Percentiles rank a stretch among this genome's conserved stretches.
Conservation (phyloP, 1,140 invertebrate species). For the Drosophila subpulchrella region DNA sequence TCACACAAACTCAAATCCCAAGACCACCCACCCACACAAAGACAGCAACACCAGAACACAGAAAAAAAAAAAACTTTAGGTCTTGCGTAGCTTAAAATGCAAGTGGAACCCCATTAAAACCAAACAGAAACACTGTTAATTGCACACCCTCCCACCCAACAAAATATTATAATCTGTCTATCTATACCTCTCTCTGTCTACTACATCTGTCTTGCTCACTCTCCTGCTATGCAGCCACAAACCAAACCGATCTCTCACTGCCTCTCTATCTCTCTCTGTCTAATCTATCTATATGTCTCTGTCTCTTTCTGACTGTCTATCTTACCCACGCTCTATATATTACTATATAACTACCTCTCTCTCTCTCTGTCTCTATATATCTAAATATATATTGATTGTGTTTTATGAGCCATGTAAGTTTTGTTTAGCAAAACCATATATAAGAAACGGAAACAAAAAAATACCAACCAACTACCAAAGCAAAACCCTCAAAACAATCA, state of each 20-base stretch:
- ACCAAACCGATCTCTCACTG: conserved; percentile 34
- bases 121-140: conserved; percentile 18
- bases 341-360: conserved; percentile 47
- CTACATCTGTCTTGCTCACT: conserved; percentile 58
- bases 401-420: conserved; percentile 78
- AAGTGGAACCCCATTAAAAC: conserved; percentile 43
- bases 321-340: conserved; percentile 59
- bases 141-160: conserved; percentile 28
- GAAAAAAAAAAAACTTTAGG: conserved; percentile 26
- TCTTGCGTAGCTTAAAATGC: conserved; percentile 61
- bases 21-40: conserved; percentile 12
- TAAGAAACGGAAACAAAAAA: conserved; percentile 41
- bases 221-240: conserved; percentile 49
- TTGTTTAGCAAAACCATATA: conserved; percentile 73
- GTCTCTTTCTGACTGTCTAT: conserved; percentile 57
- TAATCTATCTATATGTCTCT: conserved; percentile 38
- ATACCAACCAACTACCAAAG: conserved; percentile 14
- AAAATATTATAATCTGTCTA: conserved; percentile 39
- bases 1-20: conserved; percentile 22
- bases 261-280: conserved; percentile 35
- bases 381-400: conserved; percentile 72
- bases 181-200: conserved; percentile 40
- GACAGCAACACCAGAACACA: conserved; percentile 6
- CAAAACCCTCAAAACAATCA: conserved; percentile 20
- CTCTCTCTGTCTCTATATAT: conserved; percentile 41